Base-by-base conservation (phyloP, 2,797 vertebrate species). In the Hypotaenidia philippensis region DNA sequence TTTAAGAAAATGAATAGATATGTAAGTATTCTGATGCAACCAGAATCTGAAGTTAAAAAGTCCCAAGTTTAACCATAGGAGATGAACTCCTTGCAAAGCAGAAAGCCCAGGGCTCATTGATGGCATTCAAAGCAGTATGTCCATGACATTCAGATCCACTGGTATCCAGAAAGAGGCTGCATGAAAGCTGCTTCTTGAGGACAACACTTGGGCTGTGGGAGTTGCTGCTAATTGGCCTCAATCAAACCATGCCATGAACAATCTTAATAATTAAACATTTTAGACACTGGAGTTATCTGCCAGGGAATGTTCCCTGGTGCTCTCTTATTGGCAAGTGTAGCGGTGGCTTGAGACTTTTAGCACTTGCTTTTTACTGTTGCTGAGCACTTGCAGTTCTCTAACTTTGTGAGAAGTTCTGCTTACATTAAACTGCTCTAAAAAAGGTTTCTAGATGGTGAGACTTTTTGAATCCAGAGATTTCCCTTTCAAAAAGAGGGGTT, bases 181-280 rank as follows among this genome's bases (percentile, higher is more conserved):
- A 50, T 18, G 14, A 1, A 4, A 77, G 19, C 10, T 70, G 31
- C 5, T 13, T 72, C 64, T 32, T 52, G 25, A 8, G n/a, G 19
- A 40, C 10, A 63, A 18, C 0, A 0, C 22, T 52, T 49, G 57
- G 40, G 11, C n/a, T 45, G 10, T 66, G 22, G 8, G 10, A 6
- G 45, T 52, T 53, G 18, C 11, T 32, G 13, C 5, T 61, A 31
- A 23, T 2, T 74, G 16, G 5, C 26, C 21, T 17, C 17, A 29
- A 34, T 31, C 20, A 68, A 70, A 55, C 27, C 13, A 70, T 18
- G 7, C 8, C 44, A 70, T 59, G 34, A 69, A 27, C 6, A 26
- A 13, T 71, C 75, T 78, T 49, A 60, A 47, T 64, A 71, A 64
- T 71, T 56, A 56, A 74, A 45, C 11, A 65, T 40, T 87, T 66